These are phyloP conservation scores for Xiphorhynchus elegans DNA, from an alignment of 2,113 vertebrate genomes.

Conservation along the genomic window DNA sequence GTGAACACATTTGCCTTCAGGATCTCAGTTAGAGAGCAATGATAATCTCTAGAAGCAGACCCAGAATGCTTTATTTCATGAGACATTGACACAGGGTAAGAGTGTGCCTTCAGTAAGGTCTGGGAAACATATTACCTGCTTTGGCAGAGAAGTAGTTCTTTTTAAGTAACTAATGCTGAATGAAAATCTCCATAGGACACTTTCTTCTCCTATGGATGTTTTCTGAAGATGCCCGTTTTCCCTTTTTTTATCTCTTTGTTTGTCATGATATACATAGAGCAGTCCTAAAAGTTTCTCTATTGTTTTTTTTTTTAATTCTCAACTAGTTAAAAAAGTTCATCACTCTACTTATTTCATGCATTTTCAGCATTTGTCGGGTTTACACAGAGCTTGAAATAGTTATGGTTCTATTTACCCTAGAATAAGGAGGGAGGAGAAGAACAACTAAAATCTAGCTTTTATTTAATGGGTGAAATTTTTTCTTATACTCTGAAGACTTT, in stretches of 20 bases:
- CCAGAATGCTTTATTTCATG: constrained; percentile 2
- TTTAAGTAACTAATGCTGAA: neutral
- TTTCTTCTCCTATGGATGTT: neutral
- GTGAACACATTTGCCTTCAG: neutral
- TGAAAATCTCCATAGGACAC: neutral
- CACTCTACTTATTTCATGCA: neutral
- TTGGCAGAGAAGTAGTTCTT: neutral
- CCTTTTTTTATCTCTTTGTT: neutral
- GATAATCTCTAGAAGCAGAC: neutral
- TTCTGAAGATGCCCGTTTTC: neutral
- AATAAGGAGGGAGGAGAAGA: neutral
- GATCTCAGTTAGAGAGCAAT: neutral
- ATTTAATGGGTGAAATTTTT: neutral
- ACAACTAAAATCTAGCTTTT: neutral
- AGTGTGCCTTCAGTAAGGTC: neutral
- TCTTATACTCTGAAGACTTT: neutral
- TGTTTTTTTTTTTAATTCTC: neutral
- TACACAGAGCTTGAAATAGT: neutral
- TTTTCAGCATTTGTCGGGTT: neutral
- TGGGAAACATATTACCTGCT: constrained; percentile 24
- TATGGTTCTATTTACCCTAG: neutral
- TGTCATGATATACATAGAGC: neutral
- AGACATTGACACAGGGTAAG: neutral
- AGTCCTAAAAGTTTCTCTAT: neutral
- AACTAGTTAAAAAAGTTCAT: neutral